These are phyloP conservation scores for Malurus leucopterus DNA, from an alignment of 2,797 vertebrate species.

Conservation along the genomic window DNA sequence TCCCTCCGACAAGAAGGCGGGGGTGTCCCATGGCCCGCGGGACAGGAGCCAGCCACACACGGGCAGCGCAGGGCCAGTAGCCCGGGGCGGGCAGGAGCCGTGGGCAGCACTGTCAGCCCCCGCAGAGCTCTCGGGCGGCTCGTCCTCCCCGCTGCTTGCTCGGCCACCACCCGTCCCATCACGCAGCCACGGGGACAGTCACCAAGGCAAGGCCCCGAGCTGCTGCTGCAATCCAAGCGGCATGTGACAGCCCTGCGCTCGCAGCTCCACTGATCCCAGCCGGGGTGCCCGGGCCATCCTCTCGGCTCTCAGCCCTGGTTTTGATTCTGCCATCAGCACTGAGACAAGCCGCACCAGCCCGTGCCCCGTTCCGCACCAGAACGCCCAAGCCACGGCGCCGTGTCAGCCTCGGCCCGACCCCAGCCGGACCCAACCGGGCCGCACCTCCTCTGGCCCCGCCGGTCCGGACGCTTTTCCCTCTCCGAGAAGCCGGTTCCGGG, in stretches of 20 bases:
- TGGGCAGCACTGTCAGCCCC: background rate
- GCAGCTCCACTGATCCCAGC: rapidly evolving
- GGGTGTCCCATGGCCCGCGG: rapidly evolving
- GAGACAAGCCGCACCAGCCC: background rate
- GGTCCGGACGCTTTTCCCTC: background rate
- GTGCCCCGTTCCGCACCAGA: background rate
- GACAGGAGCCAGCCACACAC: background rate
- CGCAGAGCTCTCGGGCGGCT: rapidly evolving
- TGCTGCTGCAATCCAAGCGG: rapidly evolving
- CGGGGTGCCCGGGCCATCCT: background rate
- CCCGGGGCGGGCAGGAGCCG: background rate
- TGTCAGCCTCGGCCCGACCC: rapidly evolving
- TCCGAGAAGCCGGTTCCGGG: background rate
- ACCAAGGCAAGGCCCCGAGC: no score
- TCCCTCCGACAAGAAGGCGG: background rate
- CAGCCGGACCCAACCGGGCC: background rate
- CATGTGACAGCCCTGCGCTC: background rate
- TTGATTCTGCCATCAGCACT: rapidly evolving
- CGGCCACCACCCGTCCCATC: background rate
- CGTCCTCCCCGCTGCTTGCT: rapidly evolving
- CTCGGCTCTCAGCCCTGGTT: background rate
- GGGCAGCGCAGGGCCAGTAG: background rate
- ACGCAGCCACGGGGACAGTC: rapidly evolving
- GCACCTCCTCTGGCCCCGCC: background rate
- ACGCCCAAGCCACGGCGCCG: background rate